phyloP scores from a whole-genome alignment of 2,888 invertebrate species.

The Fragum whitleyi region DNA sequence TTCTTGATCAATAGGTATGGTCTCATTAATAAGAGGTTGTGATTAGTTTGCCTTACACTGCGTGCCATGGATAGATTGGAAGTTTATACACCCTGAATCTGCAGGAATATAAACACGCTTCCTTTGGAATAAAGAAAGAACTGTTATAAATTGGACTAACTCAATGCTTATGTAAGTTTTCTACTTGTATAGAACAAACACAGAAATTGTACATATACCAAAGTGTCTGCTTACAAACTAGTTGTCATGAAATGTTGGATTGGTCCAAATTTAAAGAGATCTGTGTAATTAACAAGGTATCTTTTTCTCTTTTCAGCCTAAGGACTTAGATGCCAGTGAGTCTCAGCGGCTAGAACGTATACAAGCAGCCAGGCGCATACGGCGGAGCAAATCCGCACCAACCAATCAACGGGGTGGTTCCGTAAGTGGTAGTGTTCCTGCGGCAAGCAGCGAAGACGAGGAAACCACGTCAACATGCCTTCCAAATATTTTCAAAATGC shows the following conservation, averaged over 20 bases:
- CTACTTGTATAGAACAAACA: too few relatives aligned
- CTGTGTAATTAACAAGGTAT: too few relatives aligned
- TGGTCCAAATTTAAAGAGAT: too few relatives aligned
- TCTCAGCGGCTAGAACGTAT: slow-evolving; percentile 78
- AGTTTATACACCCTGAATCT: neutral
- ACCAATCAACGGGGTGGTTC: slow-evolving; percentile 75
- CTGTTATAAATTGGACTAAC: too few relatives aligned
- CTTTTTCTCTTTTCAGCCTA: slow-evolving; percentile 69
- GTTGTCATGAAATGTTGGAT: too few relatives aligned
- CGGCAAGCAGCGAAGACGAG: slow-evolving; percentile 63
- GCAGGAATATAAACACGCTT: neutral
- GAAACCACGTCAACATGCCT: slow-evolving; percentile 77
- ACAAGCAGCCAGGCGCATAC: slow-evolving; percentile 78
- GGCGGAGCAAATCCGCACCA: slow-evolving; percentile 78
- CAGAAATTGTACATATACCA: too few relatives aligned
- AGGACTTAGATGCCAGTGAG: slow-evolving; percentile 79
- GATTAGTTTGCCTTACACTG: slow-evolving; percentile 20
- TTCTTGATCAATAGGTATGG: slow-evolving; percentile 48
- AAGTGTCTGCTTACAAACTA: too few relatives aligned
- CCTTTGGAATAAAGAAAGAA: too few relatives aligned
- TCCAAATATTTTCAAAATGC: slow-evolving; percentile 80
- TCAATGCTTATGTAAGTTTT: too few relatives aligned
- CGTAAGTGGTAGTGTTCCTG: slow-evolving; percentile 59
- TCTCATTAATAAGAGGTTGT: slow-evolving; percentile 33
- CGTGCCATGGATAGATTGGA: neutral